These are phyloP conservation scores for Hipposideros armiger DNA, from an alignment of 2,113 vertebrate species.

Conservation along the genomic window DNA sequence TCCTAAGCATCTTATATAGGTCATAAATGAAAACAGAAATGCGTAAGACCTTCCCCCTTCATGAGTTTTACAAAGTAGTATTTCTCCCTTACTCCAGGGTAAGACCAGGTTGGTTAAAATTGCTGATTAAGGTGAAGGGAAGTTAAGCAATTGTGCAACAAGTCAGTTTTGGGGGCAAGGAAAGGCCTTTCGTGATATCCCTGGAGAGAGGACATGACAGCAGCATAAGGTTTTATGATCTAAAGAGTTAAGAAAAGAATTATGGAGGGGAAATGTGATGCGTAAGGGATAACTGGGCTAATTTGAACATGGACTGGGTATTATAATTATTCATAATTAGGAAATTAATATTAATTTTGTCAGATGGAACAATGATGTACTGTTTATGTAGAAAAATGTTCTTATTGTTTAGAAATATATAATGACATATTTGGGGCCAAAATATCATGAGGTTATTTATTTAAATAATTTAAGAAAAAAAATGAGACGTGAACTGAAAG, in stretches of 20 bases:
- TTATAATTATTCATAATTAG: background rate
- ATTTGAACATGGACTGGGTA: background rate
- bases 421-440: background rate
- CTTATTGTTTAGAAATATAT: background rate
- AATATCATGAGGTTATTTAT: background rate
- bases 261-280: background rate
- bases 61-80: background rate
- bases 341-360: constrained; percentile 36
- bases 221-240: background rate
- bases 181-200: background rate
- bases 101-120: background rate
- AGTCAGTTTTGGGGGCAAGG: background rate
- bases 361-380: background rate
- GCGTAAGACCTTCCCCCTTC: background rate
- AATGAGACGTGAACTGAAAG: background rate
- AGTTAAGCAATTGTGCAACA: background rate
- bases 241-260: background rate
- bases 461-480: background rate
- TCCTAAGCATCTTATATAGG: background rate
- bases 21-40: constrained; percentile 13
- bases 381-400: background rate
- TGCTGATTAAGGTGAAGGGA: background rate
- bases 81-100: background rate
- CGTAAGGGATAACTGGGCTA: background rate
- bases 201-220: background rate